These are phyloP conservation scores for Tenthredo mesomela DNA, from an alignment of 2,888 invertebrate genomes.

Conservation along the genomic window DNA sequence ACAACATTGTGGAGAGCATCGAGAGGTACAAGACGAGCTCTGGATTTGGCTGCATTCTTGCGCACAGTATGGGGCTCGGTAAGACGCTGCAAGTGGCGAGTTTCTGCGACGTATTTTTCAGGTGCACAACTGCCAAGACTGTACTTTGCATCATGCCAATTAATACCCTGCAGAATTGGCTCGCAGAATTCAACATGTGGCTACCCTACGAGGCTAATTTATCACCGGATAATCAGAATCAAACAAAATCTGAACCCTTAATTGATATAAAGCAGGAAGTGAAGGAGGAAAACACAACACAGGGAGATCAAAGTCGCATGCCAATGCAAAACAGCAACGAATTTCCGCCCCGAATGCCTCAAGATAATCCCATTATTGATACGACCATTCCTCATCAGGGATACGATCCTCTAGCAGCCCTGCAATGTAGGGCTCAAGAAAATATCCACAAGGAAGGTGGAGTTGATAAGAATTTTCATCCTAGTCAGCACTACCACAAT, in stretches of 20 bases:
- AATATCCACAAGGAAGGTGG: conserved; percentile 61
- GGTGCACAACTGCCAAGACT: conserved; percentile 92
- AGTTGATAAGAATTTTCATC: conserved; percentile 60
- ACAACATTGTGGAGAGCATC: conserved; percentile 97
- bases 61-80: conserved; percentile 99
- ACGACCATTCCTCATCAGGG: conserved; percentile 66
- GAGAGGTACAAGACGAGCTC: conserved; percentile 88
- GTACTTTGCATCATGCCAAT: conserved; percentile 99
- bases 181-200: conserved; percentile 99
- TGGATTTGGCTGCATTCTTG: conserved; percentile 98
- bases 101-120: conserved; percentile 96
- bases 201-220: conserved; percentile 85
- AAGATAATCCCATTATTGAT: conserved; percentile 65
- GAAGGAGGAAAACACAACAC: conserved; percentile 72
- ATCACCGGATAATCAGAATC: conserved; percentile 54
- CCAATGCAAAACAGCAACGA: conserved; percentile 69
- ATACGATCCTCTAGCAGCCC: conserved; percentile 66
- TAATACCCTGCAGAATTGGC: conserved; percentile 99
- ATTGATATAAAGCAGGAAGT: conserved; percentile 69
- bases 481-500: conserved; percentile 60
- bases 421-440: conserved; percentile 66
- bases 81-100: conserved; percentile 98
- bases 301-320: conserved; percentile 70
- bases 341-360: conserved; percentile 66
- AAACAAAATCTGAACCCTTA: conserved; percentile 64